Evolutionary conservation across 2,797 vertebrate genomes (phyloP), one percentile per base, ranked within the genome.

Genomic region (Thalassophryne amazonica): DNA sequence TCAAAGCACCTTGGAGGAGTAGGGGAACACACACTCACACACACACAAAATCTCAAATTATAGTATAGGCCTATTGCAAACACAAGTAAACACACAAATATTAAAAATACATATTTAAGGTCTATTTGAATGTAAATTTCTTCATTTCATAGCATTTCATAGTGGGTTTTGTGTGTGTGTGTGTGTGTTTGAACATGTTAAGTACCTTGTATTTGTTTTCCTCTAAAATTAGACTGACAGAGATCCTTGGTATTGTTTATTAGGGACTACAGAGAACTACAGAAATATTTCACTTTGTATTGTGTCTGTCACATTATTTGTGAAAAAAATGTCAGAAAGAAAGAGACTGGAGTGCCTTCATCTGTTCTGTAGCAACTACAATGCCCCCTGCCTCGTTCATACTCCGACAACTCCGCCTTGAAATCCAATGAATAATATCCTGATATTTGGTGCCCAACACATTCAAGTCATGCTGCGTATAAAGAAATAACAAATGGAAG

Each of bases 361-460:
- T 14, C 15, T 21, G 10, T 41, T 51, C 31, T 61, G 43, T 69
- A 54, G 60, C 39, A 45, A 68, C 39, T 60, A 43, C 52, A 72
- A 55, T 57, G 38, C 2, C 42, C 43, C 50, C 39, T 37, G 47
- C 43, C 47, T 58, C 47, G 34, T 30, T 61, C 45, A n/a, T 24
- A 54, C 48, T 33, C 33, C 0, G 10, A 24, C n/a, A n/a, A n/a
- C 14, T 34, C 41, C 60, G 40, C 63, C 46, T 42, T 69, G 54
- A 63, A 80, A 56, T 41, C 27, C 47, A 60, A 55, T 50, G 51
- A 69, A 59, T 48, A 57, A 73, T 48, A 70, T 45, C 33, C n/a
- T 41, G 22, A 62, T 47, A 65, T 56, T 35, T 57, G 49, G 52
- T 23, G 17, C 31, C 28, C 28, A 39, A 38, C 34, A 42, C 47